Conservation (phyloP, 1,140 invertebrate species). For the Conus ventricosus region DNA sequence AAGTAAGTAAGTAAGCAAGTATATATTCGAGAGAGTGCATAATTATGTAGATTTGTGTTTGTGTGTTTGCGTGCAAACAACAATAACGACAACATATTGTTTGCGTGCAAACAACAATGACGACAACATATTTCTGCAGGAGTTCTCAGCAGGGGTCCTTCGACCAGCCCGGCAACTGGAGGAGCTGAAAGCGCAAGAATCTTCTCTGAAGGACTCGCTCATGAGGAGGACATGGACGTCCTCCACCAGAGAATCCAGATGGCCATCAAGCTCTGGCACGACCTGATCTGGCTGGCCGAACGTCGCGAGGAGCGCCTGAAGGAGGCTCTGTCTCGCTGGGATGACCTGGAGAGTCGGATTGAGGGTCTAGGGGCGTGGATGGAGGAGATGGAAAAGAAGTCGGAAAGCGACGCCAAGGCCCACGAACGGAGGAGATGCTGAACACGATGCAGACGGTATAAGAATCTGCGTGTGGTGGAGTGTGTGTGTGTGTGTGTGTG, state of each 20-base stretch:
- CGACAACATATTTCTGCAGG: neutral
- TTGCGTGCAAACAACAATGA: no score
- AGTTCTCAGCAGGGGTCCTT: neutral
- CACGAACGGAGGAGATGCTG: constrained; percentile 69
- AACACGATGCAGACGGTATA: constrained; percentile 68
- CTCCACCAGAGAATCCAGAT: constrained; percentile 84
- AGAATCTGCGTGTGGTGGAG: neutral
- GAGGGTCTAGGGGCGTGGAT: constrained; percentile 64
- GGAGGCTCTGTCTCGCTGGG: constrained; percentile 65
- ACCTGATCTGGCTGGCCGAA: constrained; percentile 60
- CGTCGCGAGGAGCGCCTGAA: constrained; percentile 59
- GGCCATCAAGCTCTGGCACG: constrained; percentile 80
- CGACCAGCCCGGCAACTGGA: neutral
- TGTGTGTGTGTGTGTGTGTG: neutral
- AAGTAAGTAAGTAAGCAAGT: no score
- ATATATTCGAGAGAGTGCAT: no score
- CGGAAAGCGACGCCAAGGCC: constrained; percentile 61
- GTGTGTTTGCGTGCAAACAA: no score
- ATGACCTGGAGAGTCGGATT: constrained; percentile 55
- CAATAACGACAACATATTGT: neutral
- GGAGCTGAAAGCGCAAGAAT: constrained; percentile 80
- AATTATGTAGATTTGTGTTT: neutral
- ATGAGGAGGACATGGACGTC: constrained; percentile 89
- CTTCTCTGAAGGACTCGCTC: constrained; percentile 89
- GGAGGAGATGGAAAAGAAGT: constrained; percentile 64